Conservation (phyloP, 2,113 vertebrate genomes). For the Promerops cafer region DNA sequence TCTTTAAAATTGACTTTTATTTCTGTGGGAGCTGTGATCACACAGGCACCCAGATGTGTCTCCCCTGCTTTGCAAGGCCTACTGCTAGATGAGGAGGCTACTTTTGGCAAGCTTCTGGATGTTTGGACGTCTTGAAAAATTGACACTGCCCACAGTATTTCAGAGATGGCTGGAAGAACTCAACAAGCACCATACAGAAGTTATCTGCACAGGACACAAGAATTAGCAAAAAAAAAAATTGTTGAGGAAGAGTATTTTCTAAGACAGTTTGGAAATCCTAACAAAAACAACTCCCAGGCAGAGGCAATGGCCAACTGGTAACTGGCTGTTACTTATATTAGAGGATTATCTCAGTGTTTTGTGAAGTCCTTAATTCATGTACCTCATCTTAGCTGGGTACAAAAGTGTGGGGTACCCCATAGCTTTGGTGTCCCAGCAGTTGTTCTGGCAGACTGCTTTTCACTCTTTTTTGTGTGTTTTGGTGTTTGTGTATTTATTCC, state of each 20-base stretch:
- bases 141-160: background rate
- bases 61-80: background rate
- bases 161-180: background rate
- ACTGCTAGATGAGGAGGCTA: background rate
- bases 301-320: background rate
- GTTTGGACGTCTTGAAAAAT: background rate
- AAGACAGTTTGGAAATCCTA: background rate
- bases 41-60: background rate
- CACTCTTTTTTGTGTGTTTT: background rate
- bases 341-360: background rate
- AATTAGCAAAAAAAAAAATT: background rate
- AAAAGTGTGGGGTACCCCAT: background rate
- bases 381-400: background rate
- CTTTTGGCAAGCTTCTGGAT: background rate
- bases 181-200: accelerated
- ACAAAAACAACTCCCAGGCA: background rate
- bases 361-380: background rate
- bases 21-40: background rate
- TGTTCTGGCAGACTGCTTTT: background rate
- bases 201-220: background rate
- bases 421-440: background rate
- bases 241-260: background rate
- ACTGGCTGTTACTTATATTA: background rate
- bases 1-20: background rate
- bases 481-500: background rate